Evolutionary conservation across 1,140 invertebrate species (phyloP).

Genomic region (Tetramorium alpestre): DNA sequence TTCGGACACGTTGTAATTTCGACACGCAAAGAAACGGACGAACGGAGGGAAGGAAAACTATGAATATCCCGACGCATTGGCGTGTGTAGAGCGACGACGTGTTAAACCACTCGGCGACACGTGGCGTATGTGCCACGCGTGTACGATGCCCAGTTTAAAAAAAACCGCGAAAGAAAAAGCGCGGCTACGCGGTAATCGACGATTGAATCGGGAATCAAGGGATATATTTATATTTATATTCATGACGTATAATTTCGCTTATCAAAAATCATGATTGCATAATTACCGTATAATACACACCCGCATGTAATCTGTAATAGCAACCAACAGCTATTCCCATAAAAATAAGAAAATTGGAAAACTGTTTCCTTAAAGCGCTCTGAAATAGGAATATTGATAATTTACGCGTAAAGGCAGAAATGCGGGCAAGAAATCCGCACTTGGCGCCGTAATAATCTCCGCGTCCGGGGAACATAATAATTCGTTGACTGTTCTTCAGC

Average conservation of each 20-base stretch:
- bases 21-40: conserved; percentile 52
- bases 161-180: background rate
- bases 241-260: background rate
- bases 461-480: conserved; percentile 13
- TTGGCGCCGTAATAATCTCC: conserved; percentile 6
- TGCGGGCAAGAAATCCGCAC: conserved; percentile 15
- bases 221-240: too few species aligned
- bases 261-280: background rate
- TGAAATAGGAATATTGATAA: background rate
- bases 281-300: background rate
- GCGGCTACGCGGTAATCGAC: background rate
- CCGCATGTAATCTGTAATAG: background rate
- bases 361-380: background rate
- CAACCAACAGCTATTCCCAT: background rate
- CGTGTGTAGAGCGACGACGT: conserved; percentile 26
- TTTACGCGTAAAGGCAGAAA: background rate
- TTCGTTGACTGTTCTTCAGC: conserved; percentile 24
- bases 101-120: conserved; percentile 37
- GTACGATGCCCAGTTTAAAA: background rate
- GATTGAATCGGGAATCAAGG: background rate
- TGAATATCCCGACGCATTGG: conserved; percentile 30
- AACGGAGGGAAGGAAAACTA: conserved; percentile 50
- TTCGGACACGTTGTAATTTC: conserved; percentile 65
- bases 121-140: background rate
- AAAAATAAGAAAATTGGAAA: background rate